These are phyloP conservation scores for Spinus pinus DNA, from an alignment of 2,797 vertebrate species.

Conservation along the genomic window DNA sequence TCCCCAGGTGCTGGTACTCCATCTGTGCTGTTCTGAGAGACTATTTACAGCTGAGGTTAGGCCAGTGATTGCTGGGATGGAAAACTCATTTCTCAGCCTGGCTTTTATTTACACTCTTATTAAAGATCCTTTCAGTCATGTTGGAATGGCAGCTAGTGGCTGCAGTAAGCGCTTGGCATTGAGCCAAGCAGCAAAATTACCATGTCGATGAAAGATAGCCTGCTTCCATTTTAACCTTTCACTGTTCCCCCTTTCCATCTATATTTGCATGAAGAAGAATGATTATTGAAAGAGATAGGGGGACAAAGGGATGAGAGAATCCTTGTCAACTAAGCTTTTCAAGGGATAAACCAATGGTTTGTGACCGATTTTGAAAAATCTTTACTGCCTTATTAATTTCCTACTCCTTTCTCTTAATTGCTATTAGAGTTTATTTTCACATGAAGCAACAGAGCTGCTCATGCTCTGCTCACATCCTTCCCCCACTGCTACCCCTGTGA, in stretches of 20 bases:
- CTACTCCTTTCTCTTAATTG: slow-evolving; percentile 21
- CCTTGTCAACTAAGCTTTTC: slow-evolving; percentile 17
- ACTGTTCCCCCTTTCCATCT: slow-evolving; percentile 54
- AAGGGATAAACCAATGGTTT: slow-evolving; percentile 15
- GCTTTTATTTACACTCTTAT: slow-evolving; percentile 80
- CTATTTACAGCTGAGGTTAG: slow-evolving; percentile 74
- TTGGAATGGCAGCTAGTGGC: slow-evolving; percentile 71
- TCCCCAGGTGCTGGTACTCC: slow-evolving; percentile 74
- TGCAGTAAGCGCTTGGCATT: slow-evolving; percentile 59
- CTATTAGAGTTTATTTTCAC: slow-evolving; percentile 20
- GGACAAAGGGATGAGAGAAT: slow-evolving; percentile 51
- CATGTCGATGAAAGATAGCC: slow-evolving; percentile 66
- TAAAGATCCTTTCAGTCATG: slow-evolving; percentile 76
- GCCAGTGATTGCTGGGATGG: slow-evolving; percentile 74
- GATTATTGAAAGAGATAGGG: slow-evolving; percentile 30
- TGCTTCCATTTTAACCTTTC: slow-evolving; percentile 75
- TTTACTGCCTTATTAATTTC: slow-evolving; percentile 16
- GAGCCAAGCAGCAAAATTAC: slow-evolving; percentile 68
- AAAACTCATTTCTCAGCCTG: slow-evolving; percentile 78
- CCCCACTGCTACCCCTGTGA: background rate
- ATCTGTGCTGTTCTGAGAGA: slow-evolving; percentile 68
- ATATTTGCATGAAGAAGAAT: slow-evolving; percentile 64
- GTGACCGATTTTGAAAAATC: slow-evolving; percentile 24
- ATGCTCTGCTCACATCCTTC: background rate
- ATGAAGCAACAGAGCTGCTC: background rate